A percentile compares a stretch with the other conserved stretches of the same genome.
phyloP scores from a whole-genome alignment of 1,140 invertebrate genomes.

The Drosophila ananassae region DNA sequence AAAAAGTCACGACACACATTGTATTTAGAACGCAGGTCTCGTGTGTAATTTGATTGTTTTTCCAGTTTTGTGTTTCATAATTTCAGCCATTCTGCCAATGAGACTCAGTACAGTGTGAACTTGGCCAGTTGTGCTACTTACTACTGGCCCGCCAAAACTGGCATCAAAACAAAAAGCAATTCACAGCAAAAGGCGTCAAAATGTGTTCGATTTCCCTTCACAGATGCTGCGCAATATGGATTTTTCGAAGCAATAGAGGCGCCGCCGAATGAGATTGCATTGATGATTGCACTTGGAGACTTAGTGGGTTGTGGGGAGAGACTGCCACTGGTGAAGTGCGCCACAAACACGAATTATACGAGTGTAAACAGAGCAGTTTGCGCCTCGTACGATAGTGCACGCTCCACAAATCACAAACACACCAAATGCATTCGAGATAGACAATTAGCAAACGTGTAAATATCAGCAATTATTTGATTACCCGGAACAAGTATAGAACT shows the following conservation, averaged over 20 bases:
- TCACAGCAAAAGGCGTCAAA: conserved; percentile 57
- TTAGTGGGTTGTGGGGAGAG: no score
- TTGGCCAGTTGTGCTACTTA: conserved; percentile 24
- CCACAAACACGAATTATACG: conserved; percentile 22
- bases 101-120: conserved; percentile 26
- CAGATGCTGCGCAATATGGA: conserved; percentile 25
- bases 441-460: conserved; percentile 13
- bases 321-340: conserved; percentile 24
- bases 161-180: conserved; percentile 71
- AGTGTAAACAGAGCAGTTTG: conserved; percentile 9
- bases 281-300: conserved; percentile 14
- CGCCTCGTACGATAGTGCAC: conserved; percentile 1
- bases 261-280: conserved; percentile 26
- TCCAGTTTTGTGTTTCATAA: not conserved
- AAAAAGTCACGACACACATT: conserved; percentile 10
- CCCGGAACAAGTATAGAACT: not conserved
- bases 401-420: not conserved
- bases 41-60: conserved; percentile 13
- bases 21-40: not conserved
- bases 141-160: conserved; percentile 46
- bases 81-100: no score
- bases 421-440: not conserved
- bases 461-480: conserved; percentile 13
- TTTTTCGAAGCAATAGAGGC: conserved; percentile 43
- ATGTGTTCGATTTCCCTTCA: conserved; percentile 15